Evolutionary conservation across 2,113 vertebrate species (phyloP).

Genomic region (Sapajus apella): DNA sequence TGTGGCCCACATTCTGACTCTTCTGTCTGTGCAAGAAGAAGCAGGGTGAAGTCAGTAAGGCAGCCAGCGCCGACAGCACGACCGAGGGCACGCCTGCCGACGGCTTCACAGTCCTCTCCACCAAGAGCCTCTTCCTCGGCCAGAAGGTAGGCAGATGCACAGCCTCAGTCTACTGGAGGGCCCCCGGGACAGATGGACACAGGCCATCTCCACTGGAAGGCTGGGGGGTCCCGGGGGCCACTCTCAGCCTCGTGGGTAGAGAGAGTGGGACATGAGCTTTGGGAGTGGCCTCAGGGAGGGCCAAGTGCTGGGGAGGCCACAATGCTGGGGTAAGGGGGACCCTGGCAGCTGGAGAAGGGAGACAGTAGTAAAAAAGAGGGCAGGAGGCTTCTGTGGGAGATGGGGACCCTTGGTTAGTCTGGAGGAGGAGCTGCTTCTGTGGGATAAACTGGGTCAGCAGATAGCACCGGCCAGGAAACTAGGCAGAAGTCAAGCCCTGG

Average conservation of each 20-base stretch:
- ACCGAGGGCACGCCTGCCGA: constrained; percentile 93
- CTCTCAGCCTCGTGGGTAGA: neutral
- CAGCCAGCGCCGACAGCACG: constrained; percentile 95
- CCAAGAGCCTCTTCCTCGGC: constrained; percentile 98
- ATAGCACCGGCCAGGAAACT: neutral
- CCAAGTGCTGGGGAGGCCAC: neutral
- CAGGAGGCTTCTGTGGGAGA: neutral
- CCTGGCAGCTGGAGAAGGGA: neutral
- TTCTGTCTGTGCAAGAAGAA: constrained; percentile 88
- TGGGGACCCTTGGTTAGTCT: neutral
- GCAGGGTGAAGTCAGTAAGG: constrained; percentile 95
- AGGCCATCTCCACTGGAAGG: neutral
- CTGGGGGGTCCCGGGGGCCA: neutral
- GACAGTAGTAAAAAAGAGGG: neutral
- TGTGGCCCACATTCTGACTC: constrained; percentile 63
- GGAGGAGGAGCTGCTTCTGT: neutral
- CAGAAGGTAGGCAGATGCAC: constrained; percentile 92
- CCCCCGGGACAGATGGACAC: neutral
- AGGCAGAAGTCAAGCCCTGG: neutral
- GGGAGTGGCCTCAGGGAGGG: neutral
- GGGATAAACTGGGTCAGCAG: neutral
- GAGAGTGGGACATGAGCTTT: neutral
- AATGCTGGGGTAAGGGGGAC: neutral
- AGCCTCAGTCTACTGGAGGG: neutral
- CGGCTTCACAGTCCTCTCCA: constrained; percentile 97